phyloP scores from a whole-genome alignment of 2,797 vertebrate species.

The Micromesistius poutassou region DNA sequence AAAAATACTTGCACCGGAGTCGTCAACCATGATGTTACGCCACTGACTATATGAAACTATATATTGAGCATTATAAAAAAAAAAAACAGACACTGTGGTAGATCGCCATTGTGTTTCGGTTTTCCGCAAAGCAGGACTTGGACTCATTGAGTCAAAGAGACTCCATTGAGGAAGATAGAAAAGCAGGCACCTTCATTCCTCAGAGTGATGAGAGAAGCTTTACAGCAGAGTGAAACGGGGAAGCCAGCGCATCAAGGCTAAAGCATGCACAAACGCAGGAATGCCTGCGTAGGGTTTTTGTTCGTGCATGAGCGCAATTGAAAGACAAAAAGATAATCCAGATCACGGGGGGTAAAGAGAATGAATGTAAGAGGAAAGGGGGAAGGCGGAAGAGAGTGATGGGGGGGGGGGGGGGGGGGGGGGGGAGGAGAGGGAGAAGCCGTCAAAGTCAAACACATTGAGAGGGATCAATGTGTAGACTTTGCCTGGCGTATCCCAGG shows the following conservation, averaged over 20 bases:
- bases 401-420: background rate
- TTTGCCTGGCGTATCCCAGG: conserved; percentile 56
- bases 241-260: background rate
- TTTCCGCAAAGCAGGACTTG: background rate
- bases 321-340: conserved; percentile 11
- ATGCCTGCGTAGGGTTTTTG: conserved; percentile 10
- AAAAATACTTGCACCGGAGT: too few relatives aligned
- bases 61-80: background rate
- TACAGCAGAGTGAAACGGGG: background rate
- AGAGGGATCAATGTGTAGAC: conserved; percentile 64
- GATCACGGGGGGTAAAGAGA: conserved; percentile 6
- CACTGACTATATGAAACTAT: background rate
- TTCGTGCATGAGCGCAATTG: conserved; percentile 19
- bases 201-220: background rate
- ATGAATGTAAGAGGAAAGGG: conserved; percentile 34
- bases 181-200: background rate
- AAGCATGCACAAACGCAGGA: background rate
- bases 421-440: conserved; percentile 26
- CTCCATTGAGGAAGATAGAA: background rate
- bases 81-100: background rate
- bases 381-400: conserved; percentile 28
- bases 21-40: too few relatives aligned
- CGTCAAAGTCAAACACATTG: conserved; percentile 66
- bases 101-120: background rate
- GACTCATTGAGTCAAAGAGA: background rate